Percentiles rank a stretch among this genome's conserved stretches.
Conservation (phyloP, 2,113 vertebrate species). For the Dascyllus trimaculatus region DNA sequence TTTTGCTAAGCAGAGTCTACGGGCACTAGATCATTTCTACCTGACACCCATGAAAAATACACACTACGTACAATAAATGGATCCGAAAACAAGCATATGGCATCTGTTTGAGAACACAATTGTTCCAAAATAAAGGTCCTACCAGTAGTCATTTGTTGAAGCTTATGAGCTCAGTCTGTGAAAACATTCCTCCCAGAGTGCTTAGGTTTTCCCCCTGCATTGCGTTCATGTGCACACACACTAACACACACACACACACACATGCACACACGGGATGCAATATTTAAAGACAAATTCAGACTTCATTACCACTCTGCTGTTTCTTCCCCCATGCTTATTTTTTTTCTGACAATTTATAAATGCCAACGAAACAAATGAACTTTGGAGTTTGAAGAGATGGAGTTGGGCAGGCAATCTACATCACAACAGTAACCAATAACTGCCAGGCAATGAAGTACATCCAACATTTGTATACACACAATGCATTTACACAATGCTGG, state of each 20-base stretch:
- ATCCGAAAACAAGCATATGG: conserved; percentile 35
- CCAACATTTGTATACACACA: conserved; percentile 13
- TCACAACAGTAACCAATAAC: conserved; percentile 20
- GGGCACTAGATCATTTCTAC: background rate
- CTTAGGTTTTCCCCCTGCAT: conserved; percentile 20
- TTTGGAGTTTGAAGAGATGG: conserved; percentile 8
- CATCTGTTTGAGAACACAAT: conserved; percentile 37
- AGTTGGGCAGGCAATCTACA: conserved; percentile 12
- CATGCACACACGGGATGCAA: background rate
- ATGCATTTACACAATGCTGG: conserved; percentile 9
- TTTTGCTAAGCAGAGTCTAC: background rate
- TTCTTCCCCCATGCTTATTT: background rate
- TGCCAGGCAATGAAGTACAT: background rate
- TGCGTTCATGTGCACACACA: background rate
- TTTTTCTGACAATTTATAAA: conserved; percentile 3
- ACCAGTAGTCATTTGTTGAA: conserved; percentile 64
- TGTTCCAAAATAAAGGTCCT: conserved; percentile 57
- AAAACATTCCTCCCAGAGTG: conserved; percentile 63
- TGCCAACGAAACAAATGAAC: background rate
- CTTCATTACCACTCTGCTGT: conserved; percentile 10
- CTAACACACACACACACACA: conserved; percentile 16
- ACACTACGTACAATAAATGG: background rate
- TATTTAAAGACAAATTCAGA: conserved; percentile 16
- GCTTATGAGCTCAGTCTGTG: conserved; percentile 68
- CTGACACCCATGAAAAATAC: background rate